A percentile compares a stretch with the other conserved stretches of the same genome.
Evolutionary conservation across 2,888 invertebrate genomes (phyloP).

Genomic region (Steinernema carpocapsae): DNA sequence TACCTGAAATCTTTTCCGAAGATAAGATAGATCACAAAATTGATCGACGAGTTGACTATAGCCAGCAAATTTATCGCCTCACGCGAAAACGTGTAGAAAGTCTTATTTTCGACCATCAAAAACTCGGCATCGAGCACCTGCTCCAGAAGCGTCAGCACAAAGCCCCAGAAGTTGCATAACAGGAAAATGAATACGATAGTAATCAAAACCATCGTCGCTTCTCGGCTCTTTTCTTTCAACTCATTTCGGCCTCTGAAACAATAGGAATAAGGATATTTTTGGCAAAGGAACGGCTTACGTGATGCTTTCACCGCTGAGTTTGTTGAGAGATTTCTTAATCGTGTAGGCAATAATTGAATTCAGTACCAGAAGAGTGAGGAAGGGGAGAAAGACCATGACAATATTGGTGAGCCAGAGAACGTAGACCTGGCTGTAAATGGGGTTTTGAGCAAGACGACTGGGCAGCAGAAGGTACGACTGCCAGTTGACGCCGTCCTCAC

Average conservation of each 20-base stretch:
- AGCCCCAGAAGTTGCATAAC: constrained; percentile 66
- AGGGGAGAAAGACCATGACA: constrained; percentile 90
- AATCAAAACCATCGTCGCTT: constrained; percentile 63
- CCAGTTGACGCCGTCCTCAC: constrained; percentile 58
- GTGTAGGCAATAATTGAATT: constrained; percentile 91
- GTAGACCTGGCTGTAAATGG: constrained; percentile 75
- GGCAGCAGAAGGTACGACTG: constrained; percentile 59
- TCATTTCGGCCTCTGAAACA: constrained; percentile 35
- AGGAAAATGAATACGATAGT: constrained; percentile 66
- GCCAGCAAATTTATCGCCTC: constrained; percentile 83
- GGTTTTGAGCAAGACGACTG: constrained; percentile 51
- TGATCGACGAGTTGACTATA: constrained; percentile 94
- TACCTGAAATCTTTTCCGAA: constrained; percentile 83
- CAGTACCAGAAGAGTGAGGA: constrained; percentile 83
- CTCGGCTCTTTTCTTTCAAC: constrained; percentile 61
- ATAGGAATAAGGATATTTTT: no score
- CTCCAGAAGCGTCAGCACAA: constrained; percentile 62
- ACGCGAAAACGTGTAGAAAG: constrained; percentile 63
- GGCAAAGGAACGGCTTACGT: constrained; percentile 27
- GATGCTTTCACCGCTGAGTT: constrained; percentile 15
- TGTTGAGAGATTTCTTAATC: constrained; percentile 70
- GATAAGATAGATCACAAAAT: constrained; percentile 95
- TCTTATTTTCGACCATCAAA: constrained; percentile 51
- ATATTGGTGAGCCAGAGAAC: constrained; percentile 92
- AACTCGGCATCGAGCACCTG: constrained; percentile 53